Percentiles rank a stretch among this genome's conserved stretches.
These are phyloP conservation scores for Macrophya alboannulata DNA, from an alignment of 2,888 invertebrate species.

Conservation along the genomic window DNA sequence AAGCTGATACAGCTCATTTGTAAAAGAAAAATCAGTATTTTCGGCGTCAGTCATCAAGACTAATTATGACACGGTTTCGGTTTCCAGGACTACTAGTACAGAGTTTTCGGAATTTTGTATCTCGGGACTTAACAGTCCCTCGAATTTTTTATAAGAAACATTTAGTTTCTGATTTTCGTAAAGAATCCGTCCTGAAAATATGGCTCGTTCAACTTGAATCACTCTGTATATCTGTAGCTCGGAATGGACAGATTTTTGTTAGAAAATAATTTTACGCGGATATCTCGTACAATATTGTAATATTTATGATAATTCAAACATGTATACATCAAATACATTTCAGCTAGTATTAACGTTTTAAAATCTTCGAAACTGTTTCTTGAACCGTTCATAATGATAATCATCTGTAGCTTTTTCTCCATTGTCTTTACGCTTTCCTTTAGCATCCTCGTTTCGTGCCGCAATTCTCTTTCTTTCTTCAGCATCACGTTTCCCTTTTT, in stretches of 20 bases:
- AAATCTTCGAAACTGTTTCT: conserved; percentile 96
- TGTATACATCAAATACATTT: conserved; percentile 27
- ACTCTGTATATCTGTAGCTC: too few relatives aligned
- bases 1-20: too few relatives aligned
- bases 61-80: too few relatives aligned
- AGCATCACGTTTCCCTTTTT: conserved; percentile 83
- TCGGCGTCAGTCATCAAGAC: too few relatives aligned
- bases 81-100: too few relatives aligned
- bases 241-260: background rate
- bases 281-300: background rate
- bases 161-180: too few relatives aligned
- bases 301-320: background rate
- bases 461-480: conserved; percentile 80
- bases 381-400: conserved; percentile 98
- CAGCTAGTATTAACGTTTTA: conserved; percentile 75
- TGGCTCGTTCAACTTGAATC: too few relatives aligned
- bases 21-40: too few relatives aligned
- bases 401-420: conserved; percentile 98
- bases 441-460: conserved; percentile 80
- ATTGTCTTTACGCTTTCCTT: conserved; percentile 85
- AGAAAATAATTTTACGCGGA: background rate
- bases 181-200: too few relatives aligned
- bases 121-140: too few relatives aligned
- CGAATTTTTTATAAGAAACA: too few relatives aligned
- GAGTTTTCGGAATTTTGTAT: too few relatives aligned